Base-by-base conservation (phyloP, 1,140 invertebrate genomes). In the Tetranychus cinnabarinus region DNA sequence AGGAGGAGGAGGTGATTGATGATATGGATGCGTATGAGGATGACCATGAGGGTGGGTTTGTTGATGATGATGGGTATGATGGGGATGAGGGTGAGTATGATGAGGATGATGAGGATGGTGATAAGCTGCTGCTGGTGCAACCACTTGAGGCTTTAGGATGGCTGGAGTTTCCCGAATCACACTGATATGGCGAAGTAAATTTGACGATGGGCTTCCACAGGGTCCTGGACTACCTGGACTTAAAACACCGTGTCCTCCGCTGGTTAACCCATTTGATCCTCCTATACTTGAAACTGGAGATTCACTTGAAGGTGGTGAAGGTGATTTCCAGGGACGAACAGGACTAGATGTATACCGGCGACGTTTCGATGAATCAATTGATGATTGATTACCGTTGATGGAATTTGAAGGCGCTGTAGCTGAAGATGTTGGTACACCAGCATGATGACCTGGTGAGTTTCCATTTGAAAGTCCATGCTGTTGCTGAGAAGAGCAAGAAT, bases 281-380 rank as follows among this genome's bases (percentile, higher is more conserved):
- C 5, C 39, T 42, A 42, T 10, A 6, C 48, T 15, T 52, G 6
- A 5, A 6, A 6, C 48, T 0, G 31, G 15, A 8, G 48, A n/a
- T 23, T 52, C 33, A n/a, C n/a, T 52, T n/a, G 57, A 36, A 35
- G 59, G 59, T 6, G 63, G 63, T 52, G 63, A 64, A 15, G 63
- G 63, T 39, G 63, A 62, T 61, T 52, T 62, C 63, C 63, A 64
- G 15, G 63, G 63, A 13, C 63, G 45, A 36, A 64, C 63, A 42
- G 63, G 63, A 64, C 63, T 64, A 62, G 63, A 64, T 34, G 64
- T 62, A 13, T 59, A 56, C 36, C 63, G 31, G 8, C 63, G 56
- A 23, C 63, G 45, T 48, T 64, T 64, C 6, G 50, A 42, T 36
- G 1, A 42, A 31, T 58, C 57, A 58, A 4, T 58, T 42, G 39